Conservation (phyloP, 2,888 invertebrate genomes). For the Thera obeliscata region DNA sequence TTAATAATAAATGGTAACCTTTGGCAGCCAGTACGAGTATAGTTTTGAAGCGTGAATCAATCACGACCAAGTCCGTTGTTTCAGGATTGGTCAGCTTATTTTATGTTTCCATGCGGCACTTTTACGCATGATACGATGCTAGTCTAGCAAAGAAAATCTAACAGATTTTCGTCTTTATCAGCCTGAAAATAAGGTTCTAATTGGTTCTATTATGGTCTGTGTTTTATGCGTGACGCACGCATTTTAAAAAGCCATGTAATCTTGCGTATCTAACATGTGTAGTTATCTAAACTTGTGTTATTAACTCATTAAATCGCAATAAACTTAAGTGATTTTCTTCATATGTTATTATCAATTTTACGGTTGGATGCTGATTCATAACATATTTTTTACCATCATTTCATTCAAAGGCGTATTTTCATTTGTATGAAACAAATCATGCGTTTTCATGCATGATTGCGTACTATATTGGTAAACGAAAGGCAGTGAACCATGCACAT, state of each 20-base stretch:
- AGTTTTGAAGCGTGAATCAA: neutral
- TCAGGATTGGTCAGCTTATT: neutral
- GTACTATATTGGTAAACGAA: constrained; percentile 24
- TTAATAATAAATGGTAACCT: no score
- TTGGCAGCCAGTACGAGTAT: no score
- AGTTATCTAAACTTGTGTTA: constrained; percentile 17
- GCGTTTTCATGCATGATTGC: constrained; percentile 26
- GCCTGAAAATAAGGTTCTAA: neutral
- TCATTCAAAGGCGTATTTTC: constrained; percentile 16
- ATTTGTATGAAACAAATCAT: constrained; percentile 16
- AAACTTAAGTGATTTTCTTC: constrained; percentile 14
- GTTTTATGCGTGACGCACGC: constrained; percentile 13
- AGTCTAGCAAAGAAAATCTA: neutral
- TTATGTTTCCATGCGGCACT: neutral
- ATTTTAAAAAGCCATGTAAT: constrained; percentile 19
- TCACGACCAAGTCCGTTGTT: neutral
- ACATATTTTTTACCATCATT: constrained; percentile 5
- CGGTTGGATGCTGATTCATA: constrained; percentile 2
- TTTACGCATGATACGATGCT: constrained; percentile 1
- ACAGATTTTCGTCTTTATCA: constrained; percentile 3
- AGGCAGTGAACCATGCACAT: constrained; percentile 26
- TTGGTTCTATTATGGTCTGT: neutral
- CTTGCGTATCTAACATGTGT: constrained; percentile 30
- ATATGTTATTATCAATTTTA: constrained; percentile 19
- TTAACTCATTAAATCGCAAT: constrained; percentile 27